Evolutionary conservation across 2,888 invertebrate genomes (phyloP).

Genomic region (Tyria jacobaeae): DNA sequence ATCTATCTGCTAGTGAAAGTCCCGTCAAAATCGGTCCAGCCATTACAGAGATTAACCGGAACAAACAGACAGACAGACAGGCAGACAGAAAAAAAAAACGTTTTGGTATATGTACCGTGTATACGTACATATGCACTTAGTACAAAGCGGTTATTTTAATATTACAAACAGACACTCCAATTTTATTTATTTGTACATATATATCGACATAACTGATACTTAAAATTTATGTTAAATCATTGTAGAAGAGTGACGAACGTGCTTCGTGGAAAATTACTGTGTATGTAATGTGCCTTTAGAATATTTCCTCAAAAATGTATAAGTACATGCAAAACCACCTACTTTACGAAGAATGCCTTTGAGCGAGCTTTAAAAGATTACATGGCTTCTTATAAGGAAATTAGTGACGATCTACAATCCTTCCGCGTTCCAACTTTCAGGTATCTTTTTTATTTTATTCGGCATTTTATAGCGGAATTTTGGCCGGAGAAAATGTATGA

Average conservation of each 20-base stretch:
- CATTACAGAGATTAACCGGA: too few species aligned
- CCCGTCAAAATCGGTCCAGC: too few species aligned
- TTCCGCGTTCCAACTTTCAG: conserved; percentile 17
- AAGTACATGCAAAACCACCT: conserved; percentile 9
- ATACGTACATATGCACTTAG: too few species aligned
- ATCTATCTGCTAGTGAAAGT: too few species aligned
- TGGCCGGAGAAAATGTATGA: conserved; percentile 11
- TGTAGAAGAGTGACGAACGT: neutral
- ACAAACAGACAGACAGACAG: too few species aligned
- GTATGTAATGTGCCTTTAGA: neutral
- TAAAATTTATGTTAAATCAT: too few species aligned
- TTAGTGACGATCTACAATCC: conserved; percentile 10
- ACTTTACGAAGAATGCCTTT: conserved; percentile 38
- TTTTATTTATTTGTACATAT: too few species aligned
- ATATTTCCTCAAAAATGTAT: neutral
- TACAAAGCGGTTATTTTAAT: too few species aligned
- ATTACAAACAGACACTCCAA: too few species aligned
- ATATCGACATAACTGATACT: too few species aligned
- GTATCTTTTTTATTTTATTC: conserved; percentile 18
- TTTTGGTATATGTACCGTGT: too few species aligned
- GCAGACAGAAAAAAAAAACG: too few species aligned
- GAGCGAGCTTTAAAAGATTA: conserved; percentile 20
- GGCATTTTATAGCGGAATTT: conserved; percentile 15
- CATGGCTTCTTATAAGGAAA: conserved; percentile 29
- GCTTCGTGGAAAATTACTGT: neutral